A percentile compares a stretch with the other conserved stretches of the same genome.
phyloP scores from a whole-genome alignment of 2,113 vertebrate genomes.

The Hymenochirus boettgeri region DNA sequence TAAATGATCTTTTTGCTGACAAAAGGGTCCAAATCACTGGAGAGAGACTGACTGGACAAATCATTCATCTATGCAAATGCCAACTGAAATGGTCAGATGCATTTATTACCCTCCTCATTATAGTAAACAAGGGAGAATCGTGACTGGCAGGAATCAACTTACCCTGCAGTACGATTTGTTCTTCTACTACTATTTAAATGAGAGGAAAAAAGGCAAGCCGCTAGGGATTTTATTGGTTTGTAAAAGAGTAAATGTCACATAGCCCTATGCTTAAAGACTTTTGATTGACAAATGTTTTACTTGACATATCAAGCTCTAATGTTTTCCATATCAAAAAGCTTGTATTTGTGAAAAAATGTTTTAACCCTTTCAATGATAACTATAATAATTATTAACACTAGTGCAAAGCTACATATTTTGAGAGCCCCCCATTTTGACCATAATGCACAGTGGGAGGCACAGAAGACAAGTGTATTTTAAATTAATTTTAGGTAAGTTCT shows the following conservation, averaged over 20 bases:
- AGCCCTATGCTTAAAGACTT: conserved; percentile 77
- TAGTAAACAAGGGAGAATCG: conserved; percentile 77
- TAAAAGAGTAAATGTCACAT: conserved; percentile 89
- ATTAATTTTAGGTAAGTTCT: too few relatives aligned
- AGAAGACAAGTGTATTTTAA: too few relatives aligned
- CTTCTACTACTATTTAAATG: conserved; percentile 75
- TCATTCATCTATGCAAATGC: conserved; percentile 94
- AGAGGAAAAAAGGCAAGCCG: conserved; percentile 78
- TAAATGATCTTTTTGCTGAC: conserved; percentile 86
- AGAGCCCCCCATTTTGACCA: too few relatives aligned
- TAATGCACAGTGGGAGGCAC: too few relatives aligned
- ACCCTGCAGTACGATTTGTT: conserved; percentile 78
- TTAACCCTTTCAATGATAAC: conserved; percentile 20
- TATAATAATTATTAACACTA: not conserved
- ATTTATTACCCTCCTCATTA: conserved; percentile 89
- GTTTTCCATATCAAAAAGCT: conserved; percentile 75
- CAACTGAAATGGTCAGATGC: conserved; percentile 83
- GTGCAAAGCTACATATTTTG: too few relatives aligned
- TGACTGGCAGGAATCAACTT: conserved; percentile 84
- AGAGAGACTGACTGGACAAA: conserved; percentile 82
- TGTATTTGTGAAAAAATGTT: conserved; percentile 63
- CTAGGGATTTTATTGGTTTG: conserved; percentile 73
- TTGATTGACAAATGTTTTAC: conserved; percentile 89
- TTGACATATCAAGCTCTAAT: conserved; percentile 85
- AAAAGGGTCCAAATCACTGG: conserved; percentile 81